phyloP scores from a whole-genome alignment of 2,888 invertebrate genomes.

The Mimas tiliae region DNA sequence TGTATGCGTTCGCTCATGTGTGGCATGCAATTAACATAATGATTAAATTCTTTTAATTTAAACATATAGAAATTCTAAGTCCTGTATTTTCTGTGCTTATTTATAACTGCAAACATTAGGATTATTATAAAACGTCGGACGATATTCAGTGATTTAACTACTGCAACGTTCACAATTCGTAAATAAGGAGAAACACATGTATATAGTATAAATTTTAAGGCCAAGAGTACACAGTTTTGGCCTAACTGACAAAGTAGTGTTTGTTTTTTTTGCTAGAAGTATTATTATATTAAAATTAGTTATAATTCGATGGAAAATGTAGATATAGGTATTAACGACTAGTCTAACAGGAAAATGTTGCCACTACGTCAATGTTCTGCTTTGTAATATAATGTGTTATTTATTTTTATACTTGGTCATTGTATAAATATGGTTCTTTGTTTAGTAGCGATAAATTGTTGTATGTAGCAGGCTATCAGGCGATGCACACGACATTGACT shows the following conservation, averaged over 20 bases:
- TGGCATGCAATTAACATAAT: conserved; percentile 3
- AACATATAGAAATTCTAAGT: not conserved
- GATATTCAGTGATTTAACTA: conserved; percentile 1
- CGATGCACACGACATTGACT: conserved; percentile 41
- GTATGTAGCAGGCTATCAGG: conserved; percentile 69
- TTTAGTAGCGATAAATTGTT: conserved; percentile 55
- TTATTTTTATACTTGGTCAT: conserved; percentile 78
- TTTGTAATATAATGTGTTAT: conserved; percentile 80
- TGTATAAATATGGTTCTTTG: conserved; percentile 69
- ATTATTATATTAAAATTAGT: conserved; percentile 53
- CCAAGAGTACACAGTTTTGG: conserved; percentile 43
- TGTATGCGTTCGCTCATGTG: not conserved
- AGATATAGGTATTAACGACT: conserved; percentile 79
- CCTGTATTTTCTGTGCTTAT: conserved; percentile 3
- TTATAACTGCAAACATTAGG: conserved; percentile 5
- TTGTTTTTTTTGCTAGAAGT: conserved; percentile 57
- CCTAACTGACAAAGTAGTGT: conserved; percentile 52
- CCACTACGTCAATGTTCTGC: conserved; percentile 80
- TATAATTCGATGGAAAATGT: conserved; percentile 61
- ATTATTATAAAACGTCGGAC: conserved; percentile 4
- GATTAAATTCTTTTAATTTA: conserved; percentile 19
- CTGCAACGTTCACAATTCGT: conserved; percentile 15
- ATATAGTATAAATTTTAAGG: conserved; percentile 32
- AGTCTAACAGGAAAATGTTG: conserved; percentile 82
- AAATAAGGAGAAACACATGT: conserved; percentile 19